Evolutionary conservation across 1,140 invertebrate genomes (phyloP), one percentile per base, ranked within the genome.

Genomic region (Psilanteris sp.): DNA sequence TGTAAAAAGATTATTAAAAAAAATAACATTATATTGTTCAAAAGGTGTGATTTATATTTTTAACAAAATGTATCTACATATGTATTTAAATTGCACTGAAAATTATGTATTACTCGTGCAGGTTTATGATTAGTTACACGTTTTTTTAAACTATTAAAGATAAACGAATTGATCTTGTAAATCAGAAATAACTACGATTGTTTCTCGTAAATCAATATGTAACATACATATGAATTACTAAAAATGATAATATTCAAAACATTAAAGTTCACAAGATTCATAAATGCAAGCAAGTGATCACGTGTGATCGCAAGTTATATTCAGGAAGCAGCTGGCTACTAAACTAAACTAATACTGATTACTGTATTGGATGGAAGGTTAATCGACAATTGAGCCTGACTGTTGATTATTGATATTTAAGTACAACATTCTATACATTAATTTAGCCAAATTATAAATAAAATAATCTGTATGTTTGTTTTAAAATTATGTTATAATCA

Each of bases 251-350:
- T 39, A 31, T 10, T 32, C 11, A 39, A 13, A 36, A 15, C 36
- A 64, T 43, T 64, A 29, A 52, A 62, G 46, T 32, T 52, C 46
- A 34, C 59, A 34, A 26, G 46, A 64, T 32, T 50, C 34, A 27
- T 26, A 43, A 64, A 64, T 52, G 59, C 36, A 26, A 32, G 36
- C 46, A 64, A 64, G 44, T 64, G 59, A 61, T 74, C 70, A 67
- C 70, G 70, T 67, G 61, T 34, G 61, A 66, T 41, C 36, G n/a
- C 18, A 44, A 36, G 26, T 44, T 74, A 74, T 61, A 66, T 66
- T 66, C 61, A 73, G 70, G 70, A 74, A 74, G 70, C 70, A 74
- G 70, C 70, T 74, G 70, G 52, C 59, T 50, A 34, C 55, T 70
- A 59, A 61, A 62, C 67, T 71, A 44, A 71, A 71, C 68, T 64